Percentiles rank a stretch among this genome's conserved stretches.
These are phyloP conservation scores for Cyprinus carpio DNA, from an alignment of 2,113 vertebrate species.

Conservation along the genomic window DNA sequence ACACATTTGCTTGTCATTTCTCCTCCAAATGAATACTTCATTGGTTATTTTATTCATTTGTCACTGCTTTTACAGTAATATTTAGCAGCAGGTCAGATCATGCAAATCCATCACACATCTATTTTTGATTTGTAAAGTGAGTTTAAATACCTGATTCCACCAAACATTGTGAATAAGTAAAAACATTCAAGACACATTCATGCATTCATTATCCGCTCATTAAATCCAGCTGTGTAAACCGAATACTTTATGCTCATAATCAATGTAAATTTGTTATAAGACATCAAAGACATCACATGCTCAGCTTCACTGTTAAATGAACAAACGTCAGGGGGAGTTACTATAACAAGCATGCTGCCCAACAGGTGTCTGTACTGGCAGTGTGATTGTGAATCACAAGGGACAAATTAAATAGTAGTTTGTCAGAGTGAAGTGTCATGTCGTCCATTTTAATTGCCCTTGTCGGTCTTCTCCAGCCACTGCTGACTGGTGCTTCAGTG, in stretches of 20 bases:
- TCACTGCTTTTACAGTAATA: not conserved
- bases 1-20: not conserved
- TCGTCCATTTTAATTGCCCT: constrained; percentile 47
- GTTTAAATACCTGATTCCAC: too few species aligned
- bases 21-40: not conserved
- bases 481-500: constrained; percentile 33
- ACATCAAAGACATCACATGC: not conserved
- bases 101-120: too few species aligned
- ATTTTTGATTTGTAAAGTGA: too few species aligned
- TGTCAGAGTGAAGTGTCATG: constrained; percentile 40
- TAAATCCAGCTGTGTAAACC: too few species aligned
- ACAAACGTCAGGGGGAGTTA: constrained; percentile 1
- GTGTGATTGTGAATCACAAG: constrained; percentile 39
- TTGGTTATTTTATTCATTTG: not conserved
- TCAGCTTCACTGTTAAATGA: constrained; percentile 8
- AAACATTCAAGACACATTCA: too few species aligned
- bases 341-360: constrained; percentile 8
- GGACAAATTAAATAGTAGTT: constrained; percentile 45
- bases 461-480: constrained; percentile 42
- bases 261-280: not conserved
- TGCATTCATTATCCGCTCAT: too few species aligned
- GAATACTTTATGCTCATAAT: not conserved
- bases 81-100: not conserved
- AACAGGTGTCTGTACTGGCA: constrained; percentile 6
- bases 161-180: too few species aligned